A percentile compares a stretch with the other conserved stretches of the same genome.
phyloP scores from a whole-genome alignment of 2,797 vertebrate genomes.

The Scarus forsteni region DNA sequence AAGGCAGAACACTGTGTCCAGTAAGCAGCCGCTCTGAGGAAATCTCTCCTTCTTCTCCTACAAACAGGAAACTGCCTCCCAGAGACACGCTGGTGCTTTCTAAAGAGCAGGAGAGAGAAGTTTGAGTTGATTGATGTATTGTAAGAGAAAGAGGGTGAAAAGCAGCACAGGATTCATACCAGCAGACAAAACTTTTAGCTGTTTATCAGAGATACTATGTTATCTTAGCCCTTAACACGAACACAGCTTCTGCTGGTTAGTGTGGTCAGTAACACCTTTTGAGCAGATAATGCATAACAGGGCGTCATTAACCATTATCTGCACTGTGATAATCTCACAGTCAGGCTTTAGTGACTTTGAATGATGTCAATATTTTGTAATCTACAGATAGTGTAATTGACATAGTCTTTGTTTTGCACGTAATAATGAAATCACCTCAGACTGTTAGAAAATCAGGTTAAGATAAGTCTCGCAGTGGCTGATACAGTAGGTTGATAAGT shows the following conservation, averaged over 20 bases:
- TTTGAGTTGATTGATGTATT: constrained; percentile 35
- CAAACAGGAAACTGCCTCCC: constrained; percentile 85
- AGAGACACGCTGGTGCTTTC: constrained; percentile 68
- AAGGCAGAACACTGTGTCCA: constrained; percentile 83
- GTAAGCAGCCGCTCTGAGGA: constrained; percentile 79
- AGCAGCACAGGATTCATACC: constrained; percentile 38
- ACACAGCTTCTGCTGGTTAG: constrained; percentile 4
- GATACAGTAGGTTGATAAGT: constrained; percentile 6
- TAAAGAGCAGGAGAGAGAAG: constrained; percentile 56
- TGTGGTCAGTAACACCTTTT: neutral
- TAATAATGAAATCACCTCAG: constrained; percentile 12
- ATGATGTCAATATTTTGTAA: neutral
- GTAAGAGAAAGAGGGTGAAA: constrained; percentile 19
- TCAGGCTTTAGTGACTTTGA: neutral
- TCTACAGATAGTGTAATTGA: neutral
- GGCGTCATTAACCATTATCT: neutral
- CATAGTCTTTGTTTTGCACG: neutral
- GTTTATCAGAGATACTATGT: constrained; percentile 30
- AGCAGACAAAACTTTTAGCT: constrained; percentile 27
- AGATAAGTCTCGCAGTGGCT: constrained; percentile 29
- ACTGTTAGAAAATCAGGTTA: constrained; percentile 17
- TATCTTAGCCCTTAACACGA: constrained; percentile 11
- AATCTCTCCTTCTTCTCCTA: constrained; percentile 80
- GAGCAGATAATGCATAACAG: constrained; percentile 4
- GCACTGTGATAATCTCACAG: constrained; percentile 15